Conservation (phyloP, 2,888 invertebrate genomes). For the Frankliniella intonsa region DNA sequence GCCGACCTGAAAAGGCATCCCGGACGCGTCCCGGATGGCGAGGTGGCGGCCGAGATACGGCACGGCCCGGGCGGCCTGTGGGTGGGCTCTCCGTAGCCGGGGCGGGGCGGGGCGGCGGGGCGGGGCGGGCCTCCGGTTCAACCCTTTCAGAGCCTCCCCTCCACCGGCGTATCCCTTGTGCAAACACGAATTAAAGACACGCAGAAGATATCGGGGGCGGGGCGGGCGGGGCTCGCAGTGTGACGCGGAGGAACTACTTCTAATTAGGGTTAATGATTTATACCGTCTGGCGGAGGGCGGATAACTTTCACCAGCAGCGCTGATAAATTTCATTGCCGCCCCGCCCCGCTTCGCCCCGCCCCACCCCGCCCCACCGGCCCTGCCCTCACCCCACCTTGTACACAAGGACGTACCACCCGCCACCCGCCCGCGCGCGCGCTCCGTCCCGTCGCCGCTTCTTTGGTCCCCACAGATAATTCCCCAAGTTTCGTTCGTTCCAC, state of each 20-base stretch:
- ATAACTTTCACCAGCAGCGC: background rate
- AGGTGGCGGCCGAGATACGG: background rate
- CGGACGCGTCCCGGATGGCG: background rate
- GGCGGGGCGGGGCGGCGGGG: no score
- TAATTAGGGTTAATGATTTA: conserved; percentile 25
- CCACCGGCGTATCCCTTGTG: background rate
- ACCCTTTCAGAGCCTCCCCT: background rate
- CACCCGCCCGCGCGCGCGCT: background rate
- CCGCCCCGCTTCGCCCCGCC: no score
- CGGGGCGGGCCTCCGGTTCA: background rate
- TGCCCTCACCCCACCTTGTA: background rate
- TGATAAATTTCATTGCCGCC: conserved; percentile 22
- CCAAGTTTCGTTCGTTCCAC: conserved; percentile 24
- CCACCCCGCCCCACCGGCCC: no score
- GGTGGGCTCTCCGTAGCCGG: no score
- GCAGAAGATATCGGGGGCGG: conserved; percentile 2
- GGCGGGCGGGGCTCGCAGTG: background rate
- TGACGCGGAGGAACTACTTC: background rate
- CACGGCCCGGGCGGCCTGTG: background rate
- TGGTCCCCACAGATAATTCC: conserved; percentile 15
- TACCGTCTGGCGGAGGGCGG: background rate
- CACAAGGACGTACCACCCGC: background rate
- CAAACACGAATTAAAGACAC: conserved; percentile 26
- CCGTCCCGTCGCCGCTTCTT: background rate
- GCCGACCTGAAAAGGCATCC: no score